Evolutionary conservation across 2,113 vertebrate genomes (phyloP), one percentile per base, ranked within the genome.

Genomic region (Turnix velox): DNA sequence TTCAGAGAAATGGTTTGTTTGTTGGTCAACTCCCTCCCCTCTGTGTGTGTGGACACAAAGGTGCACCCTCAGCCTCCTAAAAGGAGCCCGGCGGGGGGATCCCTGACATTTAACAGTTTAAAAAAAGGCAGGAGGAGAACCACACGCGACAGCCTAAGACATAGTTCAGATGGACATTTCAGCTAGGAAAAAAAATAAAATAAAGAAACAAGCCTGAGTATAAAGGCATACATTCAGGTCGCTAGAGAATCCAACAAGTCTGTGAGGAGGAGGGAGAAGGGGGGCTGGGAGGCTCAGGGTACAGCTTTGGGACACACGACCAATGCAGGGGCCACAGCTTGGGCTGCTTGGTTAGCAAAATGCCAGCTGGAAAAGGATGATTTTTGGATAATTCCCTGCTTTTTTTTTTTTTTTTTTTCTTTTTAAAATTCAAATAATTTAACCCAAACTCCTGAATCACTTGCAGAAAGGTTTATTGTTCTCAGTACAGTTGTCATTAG

Each of bases 61-160:
- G 93, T 96, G 97, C 97, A 98, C 96, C 98, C 97, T 96, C 97
- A 86, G 97, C 95, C 97, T 97, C 97, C 87, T 85, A 74, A 48
- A 83, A 45, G 18, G 78, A 96, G 87, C 89, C 94, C 92, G 73
- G n/a, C n/a, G n/a, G n/a, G n/a, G 46, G 28, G 94, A 87, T 69
- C 96, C 93, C 97, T 96, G 97, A 97, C 97, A 96, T 95, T 94
- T 95, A 94, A 96, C 96, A 95, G 96, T 55, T 91, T 91, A 37
- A 88, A 85, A 85, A 92, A 75, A 87, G 88, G 77, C n/a, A 94
- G 95, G 87, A 97, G 91, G 91, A 97, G 94, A 96, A 79, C 87
- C 96, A 95, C 48, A 95, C 92, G 91, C 92, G 97, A 97, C 74
- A 71, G n/a, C 96, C 97, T 96, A 97, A 63, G 83, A 96, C 96